These are phyloP conservation scores for Pao palembangensis DNA, from an alignment of 2,113 vertebrate genomes.

Conservation along the genomic window DNA sequence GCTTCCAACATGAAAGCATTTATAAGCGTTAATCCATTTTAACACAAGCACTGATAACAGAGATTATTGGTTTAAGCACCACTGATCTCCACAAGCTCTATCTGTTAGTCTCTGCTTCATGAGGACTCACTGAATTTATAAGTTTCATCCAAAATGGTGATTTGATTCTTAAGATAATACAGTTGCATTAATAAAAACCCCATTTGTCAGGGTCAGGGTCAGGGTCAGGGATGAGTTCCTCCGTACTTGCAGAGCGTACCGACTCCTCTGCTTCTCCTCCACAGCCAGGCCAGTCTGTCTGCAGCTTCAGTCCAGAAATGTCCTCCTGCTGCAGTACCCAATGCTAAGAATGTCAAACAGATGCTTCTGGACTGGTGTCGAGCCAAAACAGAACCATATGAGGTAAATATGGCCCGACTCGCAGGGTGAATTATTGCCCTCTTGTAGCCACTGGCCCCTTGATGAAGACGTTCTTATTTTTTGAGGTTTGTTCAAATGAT, in stretches of 20 bases:
- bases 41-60: no score
- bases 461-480: neutral
- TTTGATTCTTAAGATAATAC: no score
- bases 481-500: neutral
- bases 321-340: constrained; percentile 81
- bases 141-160: no score
- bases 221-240: no score
- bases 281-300: constrained; percentile 33
- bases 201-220: no score
- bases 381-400: constrained; percentile 95
- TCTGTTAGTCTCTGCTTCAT: no score
- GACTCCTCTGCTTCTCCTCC: constrained; percentile 9
- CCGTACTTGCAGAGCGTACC: neutral
- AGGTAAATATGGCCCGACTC: constrained; percentile 75
- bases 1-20: neutral
- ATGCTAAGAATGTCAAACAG: constrained; percentile 94
- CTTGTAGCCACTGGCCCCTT: no score
- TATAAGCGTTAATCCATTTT: neutral
- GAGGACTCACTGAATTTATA: no score
- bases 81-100: no score
- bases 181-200: no score
- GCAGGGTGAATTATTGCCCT: constrained; percentile 26
- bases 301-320: constrained; percentile 69
- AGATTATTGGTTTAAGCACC: no score
- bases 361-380: constrained; percentile 99